A percentile compares a stretch with the other conserved stretches of the same genome.
Evolutionary conservation across 2,113 vertebrate species (phyloP).

Genomic region (Anguilla rostrata): DNA sequence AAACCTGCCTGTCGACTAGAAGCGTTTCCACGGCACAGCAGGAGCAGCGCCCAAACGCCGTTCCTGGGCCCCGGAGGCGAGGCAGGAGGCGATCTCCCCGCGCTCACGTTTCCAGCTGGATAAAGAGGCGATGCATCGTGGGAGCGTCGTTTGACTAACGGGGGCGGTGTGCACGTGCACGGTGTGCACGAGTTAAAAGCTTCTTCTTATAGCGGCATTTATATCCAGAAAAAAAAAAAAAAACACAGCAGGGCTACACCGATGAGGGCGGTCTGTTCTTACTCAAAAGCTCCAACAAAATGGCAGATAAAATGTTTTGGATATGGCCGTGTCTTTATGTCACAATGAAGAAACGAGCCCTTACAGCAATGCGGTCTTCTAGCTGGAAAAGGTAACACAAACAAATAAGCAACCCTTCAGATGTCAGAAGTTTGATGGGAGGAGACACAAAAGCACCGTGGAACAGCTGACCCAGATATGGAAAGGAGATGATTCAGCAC

Average conservation of each 20-base stretch:
- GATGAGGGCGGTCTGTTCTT: background rate
- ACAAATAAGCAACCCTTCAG: conserved; percentile 21
- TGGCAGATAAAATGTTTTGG: background rate
- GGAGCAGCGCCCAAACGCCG: conserved; percentile 12
- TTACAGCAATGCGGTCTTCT: background rate
- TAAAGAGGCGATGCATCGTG: conserved; percentile 43
- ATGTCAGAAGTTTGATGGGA: conserved; percentile 52
- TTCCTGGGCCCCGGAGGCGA: conserved; percentile 20
- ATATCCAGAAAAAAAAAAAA: conserved; percentile 53
- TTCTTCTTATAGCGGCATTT: conserved; percentile 20
- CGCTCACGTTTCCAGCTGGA: conserved; percentile 52
- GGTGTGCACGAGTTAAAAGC: conserved; percentile 18
- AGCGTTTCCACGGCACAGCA: background rate
- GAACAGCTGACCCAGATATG: conserved; percentile 67
- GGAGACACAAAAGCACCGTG: conserved; percentile 57
- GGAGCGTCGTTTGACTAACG: conserved; percentile 41
- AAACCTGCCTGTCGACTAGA: background rate
- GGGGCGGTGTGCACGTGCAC: conserved; percentile 26
- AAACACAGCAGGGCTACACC: conserved; percentile 51
- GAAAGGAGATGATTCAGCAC: conserved; percentile 23
- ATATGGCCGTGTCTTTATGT: background rate
- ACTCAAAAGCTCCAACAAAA: background rate
- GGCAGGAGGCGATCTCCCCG: conserved; percentile 35
- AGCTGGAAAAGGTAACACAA: background rate
- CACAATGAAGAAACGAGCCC: background rate